Evolutionary conservation across 1,140 invertebrate species (phyloP), one percentile per base, ranked within the genome.

Genomic region (Drosophila sechellia): DNA sequence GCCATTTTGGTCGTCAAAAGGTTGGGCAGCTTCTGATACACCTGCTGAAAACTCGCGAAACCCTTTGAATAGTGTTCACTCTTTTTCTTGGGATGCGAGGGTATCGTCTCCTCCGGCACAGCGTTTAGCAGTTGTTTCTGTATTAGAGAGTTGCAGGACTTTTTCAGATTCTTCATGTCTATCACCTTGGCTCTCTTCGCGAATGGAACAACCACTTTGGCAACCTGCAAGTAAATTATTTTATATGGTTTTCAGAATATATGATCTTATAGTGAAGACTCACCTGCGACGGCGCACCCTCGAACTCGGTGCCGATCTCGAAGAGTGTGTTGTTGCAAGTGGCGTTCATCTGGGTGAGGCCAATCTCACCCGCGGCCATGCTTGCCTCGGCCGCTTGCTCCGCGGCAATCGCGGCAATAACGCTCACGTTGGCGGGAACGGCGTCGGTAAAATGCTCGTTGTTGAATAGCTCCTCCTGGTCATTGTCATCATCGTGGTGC

Each of bases 81-180:
- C 13, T 81, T 69, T 5, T 45, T 46, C 25, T 53, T 66, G 5
- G 78, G 60, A 49, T 83, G 79, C 15, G 55, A 15, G 8, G 83
- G 86, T 61, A 91, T 77, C 3, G 53, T 46, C 10, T 84, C 72
- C 13, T 86, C 78, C 0, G 37, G 3, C 12, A 59, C 22, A 4
- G 20, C 25, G 25, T 42, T 73, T 2, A 84, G 58, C 6, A 92
- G 45, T 75, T 92, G 81, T 17, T 90, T 87, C 25, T 76, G 78
- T 5, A 94, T 81, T 20, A 91, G 81, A 8, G 93, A 92, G 94
- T 95, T 83, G 95, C 95, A 35, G 92, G 92, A 61, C 81, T 71
- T 90, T 89, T 97, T 97, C 10, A 97, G 81, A 81, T 94, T 94
- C 73, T 94, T 95, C 93, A 97, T 96, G 85, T 97, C 95, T 49